Evolutionary conservation across 64 coral and sea anemone genomes (phyloP).

Genomic region (Orbicella faveolata): DNA sequence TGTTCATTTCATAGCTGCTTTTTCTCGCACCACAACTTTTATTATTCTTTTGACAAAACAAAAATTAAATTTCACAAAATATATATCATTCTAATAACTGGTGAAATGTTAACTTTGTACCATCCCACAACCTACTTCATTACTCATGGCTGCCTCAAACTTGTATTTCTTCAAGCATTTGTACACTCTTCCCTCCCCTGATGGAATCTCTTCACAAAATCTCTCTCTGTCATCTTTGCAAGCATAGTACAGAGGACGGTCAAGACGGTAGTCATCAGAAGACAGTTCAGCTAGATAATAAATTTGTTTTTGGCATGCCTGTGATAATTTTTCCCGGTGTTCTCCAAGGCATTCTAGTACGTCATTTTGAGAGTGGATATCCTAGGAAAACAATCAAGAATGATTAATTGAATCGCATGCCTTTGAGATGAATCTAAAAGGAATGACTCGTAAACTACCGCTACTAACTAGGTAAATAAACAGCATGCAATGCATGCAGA

Average conservation of each 20-base stretch:
- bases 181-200: conserved; percentile 69
- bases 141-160: conserved; percentile 51
- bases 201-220: conserved; percentile 59
- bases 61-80: no score
- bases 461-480: no score
- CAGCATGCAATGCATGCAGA: no score
- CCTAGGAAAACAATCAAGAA: conserved; percentile 40
- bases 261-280: conserved; percentile 87
- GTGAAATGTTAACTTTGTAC: no score
- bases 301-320: conserved; percentile 64
- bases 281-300: conserved; percentile 78
- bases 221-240: conserved; percentile 89
- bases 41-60: no score
- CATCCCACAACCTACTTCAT: conserved; percentile 35
- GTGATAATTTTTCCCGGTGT: conserved; percentile 43
- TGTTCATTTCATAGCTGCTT: no score
- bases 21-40: no score
- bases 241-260: conserved; percentile 84
- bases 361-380: conserved; percentile 87
- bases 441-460: no score
- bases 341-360: conserved; percentile 93
- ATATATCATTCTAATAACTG: no score
- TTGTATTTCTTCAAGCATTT: conserved; percentile 68
- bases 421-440: no score
- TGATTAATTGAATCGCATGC: no score